These are phyloP conservation scores for Prionailurus bengalensis DNA, from an alignment of 2,113 vertebrate species.

Conservation along the genomic window DNA sequence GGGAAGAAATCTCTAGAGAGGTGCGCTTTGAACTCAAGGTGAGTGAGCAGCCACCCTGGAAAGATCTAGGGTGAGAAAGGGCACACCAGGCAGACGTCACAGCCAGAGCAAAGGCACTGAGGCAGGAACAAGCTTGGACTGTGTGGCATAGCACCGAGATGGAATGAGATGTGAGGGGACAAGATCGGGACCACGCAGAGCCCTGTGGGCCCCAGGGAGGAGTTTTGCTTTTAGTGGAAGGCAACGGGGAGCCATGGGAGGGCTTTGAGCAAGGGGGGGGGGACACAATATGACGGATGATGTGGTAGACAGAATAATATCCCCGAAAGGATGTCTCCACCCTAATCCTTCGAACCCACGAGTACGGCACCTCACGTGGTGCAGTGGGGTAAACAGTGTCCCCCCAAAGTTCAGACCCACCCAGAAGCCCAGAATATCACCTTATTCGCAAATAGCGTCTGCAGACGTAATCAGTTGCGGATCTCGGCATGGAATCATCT, in stretches of 20 bases:
- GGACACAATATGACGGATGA: not conserved
- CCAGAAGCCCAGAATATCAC: not conserved
- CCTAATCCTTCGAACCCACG: not conserved
- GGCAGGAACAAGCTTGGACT: not conserved
- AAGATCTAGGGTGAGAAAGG: not conserved
- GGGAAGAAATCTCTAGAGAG: not conserved
- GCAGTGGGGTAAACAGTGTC: rapidly evolving
- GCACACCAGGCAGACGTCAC: not conserved
- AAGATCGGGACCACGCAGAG: not conserved
- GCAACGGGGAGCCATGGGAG: not conserved
- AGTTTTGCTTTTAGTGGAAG: not conserved
- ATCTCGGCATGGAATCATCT: not conserved
- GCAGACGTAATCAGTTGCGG: not conserved
- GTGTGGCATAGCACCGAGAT: not conserved
- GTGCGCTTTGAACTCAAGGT: not conserved
- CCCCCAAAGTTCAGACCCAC: not conserved
- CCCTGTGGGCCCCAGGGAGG: not conserved
- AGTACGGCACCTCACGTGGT: not conserved
- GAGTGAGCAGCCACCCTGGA: not conserved
- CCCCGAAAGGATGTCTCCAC: not conserved
- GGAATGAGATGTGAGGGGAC: not conserved
- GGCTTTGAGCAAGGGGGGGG: not conserved
- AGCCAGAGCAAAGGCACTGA: constrained; percentile 5
- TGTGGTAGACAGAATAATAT: not conserved
- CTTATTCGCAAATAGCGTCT: not conserved